Base-by-base conservation (phyloP, 1,140 invertebrate genomes). In the Mercenaria mercenaria region DNA sequence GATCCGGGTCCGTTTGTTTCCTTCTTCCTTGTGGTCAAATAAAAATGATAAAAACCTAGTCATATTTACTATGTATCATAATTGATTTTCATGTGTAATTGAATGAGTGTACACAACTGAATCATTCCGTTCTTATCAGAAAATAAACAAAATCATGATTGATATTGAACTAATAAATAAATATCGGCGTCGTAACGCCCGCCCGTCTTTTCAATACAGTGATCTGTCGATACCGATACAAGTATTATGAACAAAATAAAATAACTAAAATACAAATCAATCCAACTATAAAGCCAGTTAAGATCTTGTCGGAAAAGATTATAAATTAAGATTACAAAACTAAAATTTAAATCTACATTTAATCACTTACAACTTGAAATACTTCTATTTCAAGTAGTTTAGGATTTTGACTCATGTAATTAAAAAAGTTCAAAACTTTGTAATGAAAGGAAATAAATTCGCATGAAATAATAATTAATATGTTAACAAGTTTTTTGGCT, bases 271-370 rank as follows among this genome's bases (percentile, higher is more conserved):
- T 10, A 67, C 26, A 20, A 72, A 72, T 72, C 67, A 41, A 72
- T 72, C 67, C 67, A 72, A 72, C 67, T 72, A 20, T 13, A 72
- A 72, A 72, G 15, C 3, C 34, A 72, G 67, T 72, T 41, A 72
- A 72, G 67, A 72, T n/a, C 34, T 72, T 72, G 67, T 72, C 67
- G 29, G n/a, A 6, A 67, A 72, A 72, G 67, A 72, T 72, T 72
- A 72, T 41, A 39, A 64, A 29, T 4, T 4, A 64, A 64, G 59
- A 64, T 64, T 64, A 64, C 59, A 64, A 64, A 47, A 64, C 26
- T 64, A 64, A 64, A 64, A 64, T 29, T 29, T 47, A 64, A 64
- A 64, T 29, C 59, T 29, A 64, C 20, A 4, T n/a, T 56, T 64
- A 64, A 64, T 64, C 59, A 64, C 26, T 64, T 64, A 64, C 59